Base-by-base conservation (phyloP, 2,113 vertebrate genomes). In the Apus apus region DNA sequence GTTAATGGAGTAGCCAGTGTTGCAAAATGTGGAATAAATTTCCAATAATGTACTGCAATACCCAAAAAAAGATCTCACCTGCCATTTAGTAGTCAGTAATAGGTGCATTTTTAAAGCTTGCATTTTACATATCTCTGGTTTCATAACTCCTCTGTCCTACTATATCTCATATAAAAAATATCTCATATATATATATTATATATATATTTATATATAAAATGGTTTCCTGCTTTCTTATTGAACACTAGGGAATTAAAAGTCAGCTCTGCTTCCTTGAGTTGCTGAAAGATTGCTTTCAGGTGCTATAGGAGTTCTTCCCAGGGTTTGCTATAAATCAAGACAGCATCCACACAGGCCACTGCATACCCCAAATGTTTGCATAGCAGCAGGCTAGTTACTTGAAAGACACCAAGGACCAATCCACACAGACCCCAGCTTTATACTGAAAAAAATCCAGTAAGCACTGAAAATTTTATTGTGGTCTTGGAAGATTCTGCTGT, bases 231-330 rank as follows among this genome's bases (percentile, higher is more conserved):
- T 76, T 92, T 94, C 82, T 91, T 85, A 62, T 58, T 57, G 94
- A 94, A 36, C 96, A 66, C 89, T 53, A 45, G 62, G 83, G 87
- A 93, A 84, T 85, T 71, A 62, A 94, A 97, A 95, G 81, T 86
- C 95, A 93, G 71, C 93, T 87, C 66, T 53, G 27, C 73, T 92
- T 97, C 96, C 92, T 75, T 54, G 22, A 86, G 79, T 50, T 60
- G 86, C 93, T 93, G 94, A 74, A 82, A 90, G 93, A 97, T 97
- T 97, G 91, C 91, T 96, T 96, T 97, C 97, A 97, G 97, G 96
- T 97, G 92, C 93, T 97, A 79, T n/a, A 96, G 94, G 48, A 93
- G 64, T 64, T 89, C 84, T 51, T 94, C 89, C 86, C 82, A 57
- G 51, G 11, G 58, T 83, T 91, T 88, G 17, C 75, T 60, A 74